Conservation (phyloP, 1,140 invertebrate genomes). For the Pseudomyrmex flavicornis region DNA sequence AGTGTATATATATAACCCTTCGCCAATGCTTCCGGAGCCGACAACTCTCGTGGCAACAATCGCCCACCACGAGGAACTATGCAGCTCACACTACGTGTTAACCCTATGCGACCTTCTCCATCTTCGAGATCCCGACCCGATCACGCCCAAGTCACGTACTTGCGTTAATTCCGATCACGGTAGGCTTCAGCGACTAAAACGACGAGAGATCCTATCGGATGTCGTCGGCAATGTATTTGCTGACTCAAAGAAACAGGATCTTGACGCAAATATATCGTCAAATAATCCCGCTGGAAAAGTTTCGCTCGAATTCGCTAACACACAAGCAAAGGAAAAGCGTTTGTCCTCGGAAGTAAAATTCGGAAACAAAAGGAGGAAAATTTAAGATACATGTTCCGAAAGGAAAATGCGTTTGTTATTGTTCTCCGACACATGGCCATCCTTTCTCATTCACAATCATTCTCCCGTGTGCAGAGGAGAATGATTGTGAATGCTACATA, state of each 20-base stretch:
- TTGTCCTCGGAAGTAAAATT: too few species aligned
- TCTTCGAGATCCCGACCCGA: constrained; percentile 43
- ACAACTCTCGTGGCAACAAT: constrained; percentile 61
- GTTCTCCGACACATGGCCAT: not conserved
- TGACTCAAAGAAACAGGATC: not conserved
- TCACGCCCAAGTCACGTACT: constrained; percentile 50
- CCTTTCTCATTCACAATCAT: constrained; percentile 11
- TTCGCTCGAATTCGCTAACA: not conserved
- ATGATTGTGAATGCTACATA: too few species aligned
- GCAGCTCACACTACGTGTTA: not conserved
- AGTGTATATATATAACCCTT: constrained; percentile 46
- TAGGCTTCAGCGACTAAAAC: not conserved
- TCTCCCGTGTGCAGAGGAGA: not conserved
- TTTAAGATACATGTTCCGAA: not conserved
- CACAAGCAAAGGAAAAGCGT: too few species aligned
- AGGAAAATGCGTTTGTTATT: not conserved
- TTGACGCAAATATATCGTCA: constrained; percentile 1
- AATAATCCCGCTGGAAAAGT: not conserved
- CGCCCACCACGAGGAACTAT: constrained; percentile 48
- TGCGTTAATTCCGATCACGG: constrained; percentile 52
- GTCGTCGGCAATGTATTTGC: not conserved
- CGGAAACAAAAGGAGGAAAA: not conserved
- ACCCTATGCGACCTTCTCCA: constrained; percentile 30
- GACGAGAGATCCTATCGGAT: constrained; percentile 20
- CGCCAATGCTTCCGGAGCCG: constrained; percentile 15